Percentiles rank a stretch among this genome's conserved stretches.
Evolutionary conservation across 1,140 invertebrate genomes (phyloP).

Genomic region (Lordiphosa clarofinis): DNA sequence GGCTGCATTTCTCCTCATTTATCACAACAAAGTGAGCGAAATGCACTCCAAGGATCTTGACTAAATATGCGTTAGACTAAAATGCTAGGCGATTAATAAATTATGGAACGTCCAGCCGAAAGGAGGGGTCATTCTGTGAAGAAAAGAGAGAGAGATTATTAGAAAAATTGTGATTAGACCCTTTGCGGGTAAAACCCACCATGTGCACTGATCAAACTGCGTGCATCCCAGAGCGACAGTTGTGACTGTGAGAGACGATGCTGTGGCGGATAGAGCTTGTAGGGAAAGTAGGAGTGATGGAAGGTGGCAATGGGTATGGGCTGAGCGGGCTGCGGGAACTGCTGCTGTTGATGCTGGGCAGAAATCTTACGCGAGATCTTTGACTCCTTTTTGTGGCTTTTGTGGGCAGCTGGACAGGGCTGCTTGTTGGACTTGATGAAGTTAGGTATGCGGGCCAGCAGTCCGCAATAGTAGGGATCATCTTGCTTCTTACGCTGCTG

Average conservation of each 20-base stretch:
- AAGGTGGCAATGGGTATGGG: constrained; percentile 74
- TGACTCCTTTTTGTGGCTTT: constrained; percentile 68
- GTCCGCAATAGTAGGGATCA: constrained; percentile 91
- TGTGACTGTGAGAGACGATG: constrained; percentile 77
- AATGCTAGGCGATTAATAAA: constrained; percentile 70
- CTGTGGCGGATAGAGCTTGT: constrained; percentile 66
- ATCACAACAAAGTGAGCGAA: constrained; percentile 64
- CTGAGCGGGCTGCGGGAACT: constrained; percentile 46
- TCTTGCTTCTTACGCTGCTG: constrained; percentile 82
- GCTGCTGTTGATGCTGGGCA: constrained; percentile 51
- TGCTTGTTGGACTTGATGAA: constrained; percentile 83
- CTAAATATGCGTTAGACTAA: constrained; percentile 57
- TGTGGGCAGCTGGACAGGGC: constrained; percentile 37
- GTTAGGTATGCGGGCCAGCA: constrained; percentile 89
- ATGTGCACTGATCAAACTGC: constrained; percentile 78
- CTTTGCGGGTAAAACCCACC: constrained; percentile 26
- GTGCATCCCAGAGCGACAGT: constrained; percentile 77
- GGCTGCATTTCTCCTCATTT: constrained; percentile 68
- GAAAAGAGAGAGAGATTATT: neutral
- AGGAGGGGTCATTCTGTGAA: constrained; percentile 51
- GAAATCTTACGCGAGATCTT: constrained; percentile 78
- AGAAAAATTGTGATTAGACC: neutral
- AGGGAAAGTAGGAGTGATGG: constrained; percentile 76
- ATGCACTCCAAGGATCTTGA: constrained; percentile 62
- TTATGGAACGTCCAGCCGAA: constrained; percentile 47